These are phyloP conservation scores for Hyalella azteca DNA, from an alignment of 2,888 invertebrate species.

Conservation along the genomic window DNA sequence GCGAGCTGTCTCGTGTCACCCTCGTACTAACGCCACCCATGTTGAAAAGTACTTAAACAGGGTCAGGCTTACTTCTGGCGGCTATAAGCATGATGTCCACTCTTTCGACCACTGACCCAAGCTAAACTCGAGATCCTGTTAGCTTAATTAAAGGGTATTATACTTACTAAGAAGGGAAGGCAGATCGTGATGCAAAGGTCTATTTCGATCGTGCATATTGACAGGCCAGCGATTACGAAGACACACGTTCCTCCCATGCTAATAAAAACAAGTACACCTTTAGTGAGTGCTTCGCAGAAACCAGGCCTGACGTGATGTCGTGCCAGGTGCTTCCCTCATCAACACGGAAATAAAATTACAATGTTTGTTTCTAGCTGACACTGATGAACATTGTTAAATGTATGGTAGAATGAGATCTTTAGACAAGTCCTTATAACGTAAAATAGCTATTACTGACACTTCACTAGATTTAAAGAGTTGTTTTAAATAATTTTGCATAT, in stretches of 20 bases:
- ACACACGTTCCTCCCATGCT: conserved; percentile 26
- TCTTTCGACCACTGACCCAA: conserved; percentile 13
- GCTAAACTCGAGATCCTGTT: conserved; percentile 21
- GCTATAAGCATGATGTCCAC: conserved; percentile 19
- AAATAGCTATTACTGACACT: no score
- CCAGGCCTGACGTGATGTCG: background rate
- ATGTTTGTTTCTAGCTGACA: no score
- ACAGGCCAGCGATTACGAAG: conserved; percentile 30
- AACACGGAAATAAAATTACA: no score
- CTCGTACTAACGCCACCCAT: conserved; percentile 2
- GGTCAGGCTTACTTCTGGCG: background rate
- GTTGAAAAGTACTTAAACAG: background rate
- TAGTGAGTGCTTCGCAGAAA: conserved; percentile 23
- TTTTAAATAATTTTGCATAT: no score
- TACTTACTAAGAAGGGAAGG: conserved; percentile 35
- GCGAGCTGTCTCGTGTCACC: background rate
- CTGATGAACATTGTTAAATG: no score
- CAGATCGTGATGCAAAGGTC: conserved; percentile 34
- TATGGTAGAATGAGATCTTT: no score
- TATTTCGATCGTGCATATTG: conserved; percentile 32
- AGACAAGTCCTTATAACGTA: no score
- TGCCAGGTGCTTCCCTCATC: background rate
- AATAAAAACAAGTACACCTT: conserved; percentile 25
- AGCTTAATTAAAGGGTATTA: conserved; percentile 32
- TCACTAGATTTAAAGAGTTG: no score